A percentile compares a stretch with the other conserved stretches of the same genome.
Evolutionary conservation across 2,888 invertebrate genomes (phyloP).

Genomic region (Anticlea derivata): DNA sequence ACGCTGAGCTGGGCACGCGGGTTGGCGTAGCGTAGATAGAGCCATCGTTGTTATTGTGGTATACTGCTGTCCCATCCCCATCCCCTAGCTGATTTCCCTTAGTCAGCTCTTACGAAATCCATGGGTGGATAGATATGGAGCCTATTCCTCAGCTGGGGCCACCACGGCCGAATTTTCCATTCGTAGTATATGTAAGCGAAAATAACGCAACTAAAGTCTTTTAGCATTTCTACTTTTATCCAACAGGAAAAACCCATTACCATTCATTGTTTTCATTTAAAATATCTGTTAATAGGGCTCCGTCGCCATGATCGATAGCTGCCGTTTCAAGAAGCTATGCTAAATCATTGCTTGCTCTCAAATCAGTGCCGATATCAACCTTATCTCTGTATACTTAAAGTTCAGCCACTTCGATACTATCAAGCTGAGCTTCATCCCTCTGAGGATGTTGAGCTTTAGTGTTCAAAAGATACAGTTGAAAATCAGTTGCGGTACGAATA

Average conservation of each 20-base stretch:
- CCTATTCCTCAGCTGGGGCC: too few relatives aligned
- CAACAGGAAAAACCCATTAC: conserved; percentile 41
- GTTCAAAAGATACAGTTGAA: background rate
- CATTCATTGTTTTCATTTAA: conserved; percentile 55
- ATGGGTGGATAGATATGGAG: too few relatives aligned
- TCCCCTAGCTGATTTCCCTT: too few relatives aligned
- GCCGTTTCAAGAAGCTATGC: conserved; percentile 54
- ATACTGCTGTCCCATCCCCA: too few relatives aligned
- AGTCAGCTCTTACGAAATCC: too few relatives aligned
- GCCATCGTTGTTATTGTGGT: too few relatives aligned
- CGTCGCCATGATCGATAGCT: conserved; percentile 62
- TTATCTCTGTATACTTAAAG: conserved; percentile 29
- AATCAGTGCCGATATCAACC: conserved; percentile 34
- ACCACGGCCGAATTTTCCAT: too few relatives aligned
- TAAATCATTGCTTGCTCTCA: conserved; percentile 52
- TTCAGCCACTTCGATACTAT: conserved; percentile 3
- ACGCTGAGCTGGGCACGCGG: too few relatives aligned
- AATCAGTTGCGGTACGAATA: conserved; percentile 17
- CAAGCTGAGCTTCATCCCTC: background rate
- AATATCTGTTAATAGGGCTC: conserved; percentile 58
- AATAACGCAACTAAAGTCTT: background rate
- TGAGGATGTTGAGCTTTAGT: background rate
- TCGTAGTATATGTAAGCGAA: background rate
- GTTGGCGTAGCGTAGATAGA: too few relatives aligned
- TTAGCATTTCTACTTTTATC: background rate